Conservation (phyloP, 2,888 invertebrate species). For the Nomada lathburiana region DNA sequence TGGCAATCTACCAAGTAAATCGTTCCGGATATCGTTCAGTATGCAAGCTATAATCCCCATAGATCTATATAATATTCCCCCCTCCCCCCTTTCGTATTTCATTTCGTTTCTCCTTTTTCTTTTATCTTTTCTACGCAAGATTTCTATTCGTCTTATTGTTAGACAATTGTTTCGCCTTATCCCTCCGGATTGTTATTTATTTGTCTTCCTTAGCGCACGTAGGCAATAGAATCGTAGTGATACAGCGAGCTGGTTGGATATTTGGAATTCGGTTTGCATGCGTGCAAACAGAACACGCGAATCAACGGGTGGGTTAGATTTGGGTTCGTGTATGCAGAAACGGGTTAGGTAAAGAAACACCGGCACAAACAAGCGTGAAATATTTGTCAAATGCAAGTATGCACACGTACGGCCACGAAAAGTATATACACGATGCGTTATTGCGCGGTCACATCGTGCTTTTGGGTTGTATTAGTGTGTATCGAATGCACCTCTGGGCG, state of each 20-base stretch:
- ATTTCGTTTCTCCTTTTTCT: background rate
- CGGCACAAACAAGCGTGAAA: slow-evolving; percentile 36
- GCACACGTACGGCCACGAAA: slow-evolving; percentile 22
- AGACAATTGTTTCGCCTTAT: too few species aligned
- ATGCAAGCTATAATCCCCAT: slow-evolving; percentile 22
- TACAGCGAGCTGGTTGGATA: background rate
- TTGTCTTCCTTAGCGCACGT: background rate
- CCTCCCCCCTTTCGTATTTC: background rate
- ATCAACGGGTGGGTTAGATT: slow-evolving; percentile 12
- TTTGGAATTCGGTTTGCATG: background rate
- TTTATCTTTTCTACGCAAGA: too few species aligned
- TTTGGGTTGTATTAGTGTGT: background rate
- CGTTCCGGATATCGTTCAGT: slow-evolving; percentile 53
- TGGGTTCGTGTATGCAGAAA: slow-evolving; percentile 2
- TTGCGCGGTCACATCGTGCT: background rate
- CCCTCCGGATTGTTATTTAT: background rate
- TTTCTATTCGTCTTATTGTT: too few species aligned
- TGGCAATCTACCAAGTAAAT: slow-evolving; percentile 72
- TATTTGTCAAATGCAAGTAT: slow-evolving; percentile 20
- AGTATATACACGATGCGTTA: slow-evolving; percentile 21
- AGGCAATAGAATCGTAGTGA: background rate
- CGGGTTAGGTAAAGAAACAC: slow-evolving; percentile 24
- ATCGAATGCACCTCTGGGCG: background rate
- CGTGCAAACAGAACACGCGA: background rate
- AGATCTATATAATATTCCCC: background rate